Base-by-base conservation (phyloP, 2,888 invertebrate genomes). In the Eupithecia exiguata region DNA sequence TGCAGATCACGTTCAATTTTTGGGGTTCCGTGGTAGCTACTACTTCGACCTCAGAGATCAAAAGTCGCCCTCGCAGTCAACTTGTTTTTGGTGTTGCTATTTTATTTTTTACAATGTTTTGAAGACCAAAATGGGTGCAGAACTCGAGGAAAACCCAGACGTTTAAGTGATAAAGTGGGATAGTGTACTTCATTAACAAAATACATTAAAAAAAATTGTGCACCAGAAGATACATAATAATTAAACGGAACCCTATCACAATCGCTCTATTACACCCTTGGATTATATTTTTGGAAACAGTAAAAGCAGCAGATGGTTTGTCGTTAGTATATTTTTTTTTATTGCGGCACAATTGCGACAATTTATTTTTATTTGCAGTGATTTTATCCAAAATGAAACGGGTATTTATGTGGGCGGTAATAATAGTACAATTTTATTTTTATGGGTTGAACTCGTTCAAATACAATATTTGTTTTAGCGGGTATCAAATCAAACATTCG, bases 1-100 rank as follows among this genome's bases (percentile, higher is more conserved):
- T 77, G 70, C 70, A n/a, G 72, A 75, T 70, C 68, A 70, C n/a
- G 65, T 72, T 72, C 72, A 58, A 5, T 75, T 72, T 72, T 62
- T 35, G 3, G 35, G 62, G 35, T 7, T 62, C 35, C 9, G 62
- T 62, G 30, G 35, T 0, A 10, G 0, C 25, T 25, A 58, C 25
- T 9, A 58, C 18, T 12, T 5, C 4, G 46, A 46, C 46, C 46
- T 46, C 18, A n/a, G 49, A 49, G 49, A 14, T 61, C 16, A 25
- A 30, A 30, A 5, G 30, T 10, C 30, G 1, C 46, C 18, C 61
- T 61, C 30, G 61, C 61, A 21, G 3, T 49, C 10, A 49, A 49
- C 9, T n/a, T 49, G n/a, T 49, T 18, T 49, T 49, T 40, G 40
- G 14, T 40, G 10, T n/a, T 49, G n/a, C n/a, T 46, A 49, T n/a